Conservation (phyloP, 2,797 vertebrate species). For the Manis javanica region DNA sequence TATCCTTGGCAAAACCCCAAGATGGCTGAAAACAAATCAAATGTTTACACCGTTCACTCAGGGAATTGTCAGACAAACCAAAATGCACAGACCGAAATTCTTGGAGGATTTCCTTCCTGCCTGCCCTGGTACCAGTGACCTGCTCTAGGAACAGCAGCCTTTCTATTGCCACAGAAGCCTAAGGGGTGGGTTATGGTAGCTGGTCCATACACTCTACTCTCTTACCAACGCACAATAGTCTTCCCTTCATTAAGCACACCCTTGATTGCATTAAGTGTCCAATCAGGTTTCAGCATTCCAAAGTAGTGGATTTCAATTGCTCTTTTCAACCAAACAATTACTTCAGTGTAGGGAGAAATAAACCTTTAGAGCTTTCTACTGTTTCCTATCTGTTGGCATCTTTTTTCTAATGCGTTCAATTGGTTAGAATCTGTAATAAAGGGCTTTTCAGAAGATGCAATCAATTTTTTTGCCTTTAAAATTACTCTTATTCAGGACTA, state of each 20-base stretch:
- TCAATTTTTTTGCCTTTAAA: background rate
- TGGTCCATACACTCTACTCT: background rate
- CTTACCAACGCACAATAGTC: background rate
- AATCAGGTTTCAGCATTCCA: background rate
- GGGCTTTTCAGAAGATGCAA: background rate
- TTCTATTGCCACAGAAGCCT: too few relatives aligned
- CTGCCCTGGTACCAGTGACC: background rate
- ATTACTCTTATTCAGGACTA: background rate
- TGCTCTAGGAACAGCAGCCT: background rate
- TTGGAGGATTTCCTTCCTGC: background rate
- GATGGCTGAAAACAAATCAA: background rate
- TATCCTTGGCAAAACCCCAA: background rate
- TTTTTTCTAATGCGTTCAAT: background rate
- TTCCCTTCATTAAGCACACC: background rate
- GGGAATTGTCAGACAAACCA: background rate
- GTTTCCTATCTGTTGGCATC: background rate
- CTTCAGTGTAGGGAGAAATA: background rate
- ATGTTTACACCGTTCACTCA: background rate
- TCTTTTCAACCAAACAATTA: background rate
- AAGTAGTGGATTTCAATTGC: background rate
- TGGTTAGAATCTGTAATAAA: background rate
- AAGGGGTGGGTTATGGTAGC: background rate
- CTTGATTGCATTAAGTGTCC: background rate
- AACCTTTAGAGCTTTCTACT: background rate
- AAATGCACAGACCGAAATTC: background rate